Evolutionary conservation across 2,797 vertebrate genomes (phyloP).

Genomic region (Myotis planiceps): DNA sequence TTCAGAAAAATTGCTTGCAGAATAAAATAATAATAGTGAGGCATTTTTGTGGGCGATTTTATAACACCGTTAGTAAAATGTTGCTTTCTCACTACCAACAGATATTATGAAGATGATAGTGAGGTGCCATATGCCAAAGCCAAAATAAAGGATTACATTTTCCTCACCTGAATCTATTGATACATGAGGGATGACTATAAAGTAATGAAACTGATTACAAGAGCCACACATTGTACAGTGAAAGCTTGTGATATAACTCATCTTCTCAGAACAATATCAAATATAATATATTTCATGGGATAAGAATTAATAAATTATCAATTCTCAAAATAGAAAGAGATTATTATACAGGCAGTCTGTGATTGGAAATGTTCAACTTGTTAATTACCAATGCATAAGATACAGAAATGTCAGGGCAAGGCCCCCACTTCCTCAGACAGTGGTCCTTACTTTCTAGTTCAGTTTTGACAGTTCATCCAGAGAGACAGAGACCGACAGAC

Average conservation of each 20-base stretch:
- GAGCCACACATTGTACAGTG: background rate
- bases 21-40: constrained; percentile 15
- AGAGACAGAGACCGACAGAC: background rate
- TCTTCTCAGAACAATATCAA: background rate
- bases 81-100: background rate
- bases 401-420: background rate
- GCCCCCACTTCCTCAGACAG: background rate
- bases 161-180: background rate
- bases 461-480: background rate
- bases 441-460: background rate
- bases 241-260: background rate
- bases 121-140: background rate
- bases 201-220: background rate
- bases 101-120: background rate
- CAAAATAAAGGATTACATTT: constrained; percentile 17
- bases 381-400: background rate
- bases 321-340: constrained; percentile 25
- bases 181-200: background rate
- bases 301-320: constrained; percentile 19
- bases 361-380: background rate
- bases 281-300: background rate
- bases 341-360: background rate
- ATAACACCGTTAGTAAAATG: constrained; percentile 3
- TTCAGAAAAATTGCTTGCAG: constrained; percentile 15
- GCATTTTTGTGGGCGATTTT: background rate